Evolutionary conservation across 2,888 invertebrate genomes (phyloP), one percentile per base, ranked within the genome.

Genomic region (Julus scandinavius): DNA sequence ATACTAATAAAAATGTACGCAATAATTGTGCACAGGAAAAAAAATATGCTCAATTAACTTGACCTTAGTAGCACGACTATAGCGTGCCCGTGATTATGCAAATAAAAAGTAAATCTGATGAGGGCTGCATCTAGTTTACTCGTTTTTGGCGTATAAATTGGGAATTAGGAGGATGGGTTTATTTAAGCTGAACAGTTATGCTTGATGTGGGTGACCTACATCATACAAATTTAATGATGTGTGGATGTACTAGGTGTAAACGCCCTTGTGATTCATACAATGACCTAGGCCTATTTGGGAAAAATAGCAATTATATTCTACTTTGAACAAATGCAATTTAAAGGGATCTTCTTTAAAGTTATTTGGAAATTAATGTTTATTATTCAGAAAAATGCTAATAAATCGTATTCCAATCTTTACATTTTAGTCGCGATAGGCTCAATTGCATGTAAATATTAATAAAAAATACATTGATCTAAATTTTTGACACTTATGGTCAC

Each of bases 61-160:
- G 63, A 63, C 63, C 63, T n/a, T 63, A 5, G 63, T 63, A n/a
- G 63, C n/a, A 63, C 63, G 20, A n/a, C 4, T 63, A 7, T 45
- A 45, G 63, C 63, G 63, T 63, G 63, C 63, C n/a, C 17, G n/a
- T 63, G 17, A n/a, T 63, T 63, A 63, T 63, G 63, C 63, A 63
- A 63, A 63, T 63, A 63, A 63, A 63, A 63, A 63, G 63, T 63
- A 63, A 63, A 63, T 63, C 63, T 63, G 63, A 63, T 3, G n/a
- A 63, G 63, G n/a, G 63, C n/a, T n/a, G 63, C n/a, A 63, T n/a
- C 54, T 54, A 15, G 54, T 54, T 54, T 17, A 13, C 13, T 5
- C 54, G 54, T 15, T 63, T 63, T 63, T 63, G 54, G 54, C 17
- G 54, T 63, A 63, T 63, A n/a, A 6, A n/a, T 63, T 17, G n/a